Percentiles rank a stretch among this genome's conserved stretches.
Evolutionary conservation across 2,888 invertebrate genomes (phyloP).

Genomic region (Hemistola chrysoprasaria): DNA sequence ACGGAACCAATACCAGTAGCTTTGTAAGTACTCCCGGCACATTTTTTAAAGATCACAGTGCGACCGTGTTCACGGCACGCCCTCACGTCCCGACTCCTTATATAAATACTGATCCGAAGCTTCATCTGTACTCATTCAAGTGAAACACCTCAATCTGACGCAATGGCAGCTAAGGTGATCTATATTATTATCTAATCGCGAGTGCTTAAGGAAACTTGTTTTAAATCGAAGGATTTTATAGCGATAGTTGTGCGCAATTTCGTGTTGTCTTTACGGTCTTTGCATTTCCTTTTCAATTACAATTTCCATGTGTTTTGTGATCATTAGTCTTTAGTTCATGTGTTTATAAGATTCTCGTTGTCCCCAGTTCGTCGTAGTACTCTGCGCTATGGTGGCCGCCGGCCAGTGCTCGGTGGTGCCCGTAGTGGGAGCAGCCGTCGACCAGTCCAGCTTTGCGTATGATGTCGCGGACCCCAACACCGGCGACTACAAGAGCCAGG

Average conservation of each 20-base stretch:
- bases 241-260: conserved; percentile 3
- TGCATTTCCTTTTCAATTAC: too few relatives aligned
- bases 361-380: conserved; percentile 67
- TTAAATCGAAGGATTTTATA: conserved; percentile 4
- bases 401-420: conserved; percentile 74
- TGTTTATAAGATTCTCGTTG: background rate
- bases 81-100: conserved; percentile 60
- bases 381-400: conserved; percentile 63
- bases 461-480: conserved; percentile 81
- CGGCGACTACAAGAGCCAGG: conserved; percentile 82
- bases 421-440: conserved; percentile 75
- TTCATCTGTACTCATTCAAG: conserved; percentile 61
- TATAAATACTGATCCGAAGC: conserved; percentile 60
- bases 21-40: conserved; percentile 22
- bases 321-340: background rate
- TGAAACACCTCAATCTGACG: conserved; percentile 59
- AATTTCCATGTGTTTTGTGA: too few relatives aligned
- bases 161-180: conserved; percentile 77
- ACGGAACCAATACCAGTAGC: conserved; percentile 17
- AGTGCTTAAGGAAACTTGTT: conserved; percentile 27
- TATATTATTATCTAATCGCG: conserved; percentile 34
- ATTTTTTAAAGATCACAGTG: conserved; percentile 67
- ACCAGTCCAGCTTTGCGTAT: conserved; percentile 79
- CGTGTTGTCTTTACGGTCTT: too few relatives aligned
- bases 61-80: conserved; percentile 59